A percentile compares a stretch with the other conserved stretches of the same genome.
Conservation (phyloP, 30 jellyfish, hydroid and myxozoan genomes). For the Aurelia coerulea region DNA sequence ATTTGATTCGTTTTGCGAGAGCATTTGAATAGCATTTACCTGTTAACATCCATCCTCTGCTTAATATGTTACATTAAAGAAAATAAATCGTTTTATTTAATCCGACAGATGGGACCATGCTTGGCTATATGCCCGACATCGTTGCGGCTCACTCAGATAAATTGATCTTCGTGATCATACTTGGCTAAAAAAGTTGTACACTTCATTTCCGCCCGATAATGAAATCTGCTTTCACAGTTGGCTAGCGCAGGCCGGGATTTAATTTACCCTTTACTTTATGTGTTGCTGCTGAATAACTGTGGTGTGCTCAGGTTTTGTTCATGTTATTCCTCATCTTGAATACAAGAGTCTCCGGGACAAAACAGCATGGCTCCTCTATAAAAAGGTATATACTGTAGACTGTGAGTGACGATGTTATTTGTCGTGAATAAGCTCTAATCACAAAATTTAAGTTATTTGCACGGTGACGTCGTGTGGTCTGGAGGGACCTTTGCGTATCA, state of each 20-base stretch:
- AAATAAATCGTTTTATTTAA: slow-evolving; percentile 15
- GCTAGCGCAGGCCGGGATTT: slow-evolving; percentile 58
- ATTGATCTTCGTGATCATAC: slow-evolving; percentile 27
- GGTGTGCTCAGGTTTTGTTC: slow-evolving; percentile 56
- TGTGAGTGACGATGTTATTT: no score
- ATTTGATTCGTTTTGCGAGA: no score
- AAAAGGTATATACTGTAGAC: no score
- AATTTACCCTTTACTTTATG: slow-evolving; percentile 45
- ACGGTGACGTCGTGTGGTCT: no score
- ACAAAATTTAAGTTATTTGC: no score
- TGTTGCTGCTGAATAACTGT: slow-evolving; percentile 44
- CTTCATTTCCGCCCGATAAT: slow-evolving; percentile 82
- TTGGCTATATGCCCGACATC: slow-evolving; percentile 29
- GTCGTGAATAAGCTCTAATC: no score
- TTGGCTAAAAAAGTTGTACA: slow-evolving; percentile 57
- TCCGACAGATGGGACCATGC: slow-evolving; percentile 45
- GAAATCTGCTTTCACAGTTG: slow-evolving; percentile 66
- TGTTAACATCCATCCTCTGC: slow-evolving; percentile 20
- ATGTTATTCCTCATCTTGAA: slow-evolving; percentile 20
- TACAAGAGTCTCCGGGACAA: slow-evolving; percentile 16
- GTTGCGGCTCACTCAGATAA: slow-evolving; percentile 45
- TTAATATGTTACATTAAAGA: slow-evolving; percentile 33
- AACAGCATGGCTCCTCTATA: not conserved
- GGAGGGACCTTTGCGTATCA: no score
- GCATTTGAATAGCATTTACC: no score